Evolutionary conservation across 2,888 invertebrate species (phyloP).

Genomic region (Octonoba sinensis): DNA sequence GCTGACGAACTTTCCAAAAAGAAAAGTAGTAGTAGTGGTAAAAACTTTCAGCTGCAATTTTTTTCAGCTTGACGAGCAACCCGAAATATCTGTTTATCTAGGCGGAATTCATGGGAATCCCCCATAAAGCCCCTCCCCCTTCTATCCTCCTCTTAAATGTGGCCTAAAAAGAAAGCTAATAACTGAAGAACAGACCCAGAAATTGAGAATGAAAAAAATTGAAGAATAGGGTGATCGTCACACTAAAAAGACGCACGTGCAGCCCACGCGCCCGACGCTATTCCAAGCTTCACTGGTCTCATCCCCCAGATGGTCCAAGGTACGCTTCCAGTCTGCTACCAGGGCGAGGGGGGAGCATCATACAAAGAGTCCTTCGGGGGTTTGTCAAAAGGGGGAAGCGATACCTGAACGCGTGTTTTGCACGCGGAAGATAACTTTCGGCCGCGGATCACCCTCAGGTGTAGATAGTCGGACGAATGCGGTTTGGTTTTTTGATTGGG

Average conservation of each 20-base stretch:
- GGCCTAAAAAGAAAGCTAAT: too few species aligned
- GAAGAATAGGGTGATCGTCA: too few species aligned
- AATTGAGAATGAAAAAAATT: slow-evolving; percentile 2
- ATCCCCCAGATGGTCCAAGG: slow-evolving; percentile 41
- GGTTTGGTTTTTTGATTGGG: not conserved
- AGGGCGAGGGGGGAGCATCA: not conserved
- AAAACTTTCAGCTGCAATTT: too few species aligned
- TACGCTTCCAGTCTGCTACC: slow-evolving; percentile 56
- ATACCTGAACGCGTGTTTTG: slow-evolving; percentile 51
- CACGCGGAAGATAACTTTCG: slow-evolving; percentile 40
- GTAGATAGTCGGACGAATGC: not conserved
- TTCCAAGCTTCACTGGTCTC: slow-evolving; percentile 42
- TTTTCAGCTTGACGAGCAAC: too few species aligned
- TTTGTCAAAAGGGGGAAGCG: slow-evolving; percentile 11
- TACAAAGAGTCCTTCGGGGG: not conserved
- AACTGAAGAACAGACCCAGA: not conserved
- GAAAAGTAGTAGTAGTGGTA: too few species aligned
- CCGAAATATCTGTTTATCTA: too few species aligned
- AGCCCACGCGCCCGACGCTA: slow-evolving; percentile 35
- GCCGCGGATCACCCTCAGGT: slow-evolving; percentile 36
- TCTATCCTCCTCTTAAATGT: too few species aligned
- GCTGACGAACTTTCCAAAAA: too few species aligned
- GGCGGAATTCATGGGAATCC: too few species aligned
- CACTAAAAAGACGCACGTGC: slow-evolving; percentile 25
- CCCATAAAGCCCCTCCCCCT: too few species aligned